Conservation (phyloP, 2,888 invertebrate genomes). For the Leptopilina syphax region DNA sequence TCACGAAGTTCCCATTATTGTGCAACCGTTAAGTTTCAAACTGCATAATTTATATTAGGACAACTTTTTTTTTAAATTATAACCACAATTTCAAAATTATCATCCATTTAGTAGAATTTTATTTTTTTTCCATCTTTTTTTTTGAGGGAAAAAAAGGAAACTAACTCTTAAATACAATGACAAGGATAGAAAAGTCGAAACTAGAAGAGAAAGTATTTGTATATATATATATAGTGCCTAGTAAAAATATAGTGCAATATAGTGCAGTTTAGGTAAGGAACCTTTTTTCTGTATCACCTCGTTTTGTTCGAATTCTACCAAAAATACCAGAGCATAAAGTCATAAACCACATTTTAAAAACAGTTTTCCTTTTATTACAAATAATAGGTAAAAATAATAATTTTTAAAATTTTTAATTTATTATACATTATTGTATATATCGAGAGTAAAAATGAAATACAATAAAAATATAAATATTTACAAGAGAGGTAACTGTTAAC, state of each 20-base stretch:
- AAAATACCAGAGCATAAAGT: constrained; percentile 67
- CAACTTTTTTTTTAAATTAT: too few species aligned
- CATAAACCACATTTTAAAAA: constrained; percentile 69
- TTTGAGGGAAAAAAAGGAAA: neutral
- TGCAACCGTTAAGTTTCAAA: too few species aligned
- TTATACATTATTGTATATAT: neutral
- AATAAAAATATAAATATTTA: constrained; percentile 56
- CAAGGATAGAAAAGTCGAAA: neutral
- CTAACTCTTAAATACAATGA: constrained; percentile 5
- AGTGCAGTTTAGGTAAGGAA: constrained; percentile 61
- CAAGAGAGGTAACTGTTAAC: constrained; percentile 62
- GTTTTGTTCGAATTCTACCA: constrained; percentile 69
- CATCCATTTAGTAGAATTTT: too few species aligned
- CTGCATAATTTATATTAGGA: too few species aligned
- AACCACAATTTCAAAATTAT: too few species aligned
- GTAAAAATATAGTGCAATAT: constrained; percentile 36
- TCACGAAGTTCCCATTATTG: too few species aligned
- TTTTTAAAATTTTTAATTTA: too few species aligned
- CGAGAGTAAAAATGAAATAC: constrained; percentile 47
- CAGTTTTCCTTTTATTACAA: too few species aligned
- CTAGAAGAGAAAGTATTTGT: constrained; percentile 39
- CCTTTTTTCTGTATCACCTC: constrained; percentile 47
- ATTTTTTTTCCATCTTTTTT: too few species aligned
- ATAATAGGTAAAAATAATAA: too few species aligned
- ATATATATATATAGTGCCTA: neutral